Conservation (phyloP, 2,888 invertebrate species). For the Galerucella nymphaeae region DNA sequence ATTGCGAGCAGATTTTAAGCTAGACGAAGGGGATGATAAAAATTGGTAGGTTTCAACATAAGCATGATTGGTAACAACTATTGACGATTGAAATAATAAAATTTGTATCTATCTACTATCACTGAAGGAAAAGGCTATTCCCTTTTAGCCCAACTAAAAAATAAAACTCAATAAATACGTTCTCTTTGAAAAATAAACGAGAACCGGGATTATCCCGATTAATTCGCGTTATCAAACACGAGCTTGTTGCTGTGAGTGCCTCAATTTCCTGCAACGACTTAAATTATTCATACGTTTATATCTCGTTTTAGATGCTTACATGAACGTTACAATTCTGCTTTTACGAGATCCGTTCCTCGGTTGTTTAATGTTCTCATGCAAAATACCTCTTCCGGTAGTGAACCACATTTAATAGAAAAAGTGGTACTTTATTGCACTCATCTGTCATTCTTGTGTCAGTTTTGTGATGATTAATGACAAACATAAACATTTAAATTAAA, state of each 20-base stretch:
- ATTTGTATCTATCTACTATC: not conserved
- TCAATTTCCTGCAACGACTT: constrained; percentile 52
- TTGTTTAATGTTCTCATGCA: constrained; percentile 32
- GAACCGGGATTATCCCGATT: constrained; percentile 50
- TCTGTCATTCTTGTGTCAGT: too few relatives aligned
- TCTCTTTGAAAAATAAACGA: constrained; percentile 43
- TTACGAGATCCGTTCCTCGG: constrained; percentile 26
- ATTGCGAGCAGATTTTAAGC: too few relatives aligned
- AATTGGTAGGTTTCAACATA: too few relatives aligned
- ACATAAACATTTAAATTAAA: too few relatives aligned
- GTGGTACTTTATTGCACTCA: too few relatives aligned
- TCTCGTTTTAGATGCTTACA: constrained; percentile 56
- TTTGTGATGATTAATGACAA: too few relatives aligned
- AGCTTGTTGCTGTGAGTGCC: constrained; percentile 50
- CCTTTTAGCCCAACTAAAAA: not conserved
- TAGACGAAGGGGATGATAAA: too few relatives aligned
- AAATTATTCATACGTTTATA: constrained; percentile 60
- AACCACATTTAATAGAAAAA: too few relatives aligned
- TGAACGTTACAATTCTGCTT: constrained; percentile 52
- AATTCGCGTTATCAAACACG: constrained; percentile 53
- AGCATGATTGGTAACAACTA: not conserved
- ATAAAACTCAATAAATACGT: constrained; percentile 4
- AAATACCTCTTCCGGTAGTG: constrained; percentile 26
- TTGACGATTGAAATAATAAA: not conserved
- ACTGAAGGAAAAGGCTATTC: not conserved